Conservation (phyloP, 2,113 vertebrate species). For the Lamprotornis superbus region DNA sequence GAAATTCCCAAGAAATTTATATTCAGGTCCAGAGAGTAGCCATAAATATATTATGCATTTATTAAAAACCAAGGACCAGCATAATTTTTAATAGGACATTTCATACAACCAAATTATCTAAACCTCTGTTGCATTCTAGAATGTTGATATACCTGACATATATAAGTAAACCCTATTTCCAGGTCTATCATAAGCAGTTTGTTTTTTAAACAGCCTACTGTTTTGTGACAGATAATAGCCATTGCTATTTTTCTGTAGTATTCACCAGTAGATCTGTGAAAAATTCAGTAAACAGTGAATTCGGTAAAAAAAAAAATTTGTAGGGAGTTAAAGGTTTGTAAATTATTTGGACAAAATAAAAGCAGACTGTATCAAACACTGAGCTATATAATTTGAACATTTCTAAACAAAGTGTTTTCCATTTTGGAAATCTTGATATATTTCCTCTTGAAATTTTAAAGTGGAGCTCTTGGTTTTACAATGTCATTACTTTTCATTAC, state of each 20-base stretch:
- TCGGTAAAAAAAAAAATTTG: not conserved
- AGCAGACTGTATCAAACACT: rapidly evolving
- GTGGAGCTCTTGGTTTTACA: not conserved
- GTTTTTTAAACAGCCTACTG: not conserved
- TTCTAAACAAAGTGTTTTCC: not conserved
- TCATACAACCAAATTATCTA: not conserved
- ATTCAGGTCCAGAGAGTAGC: not conserved
- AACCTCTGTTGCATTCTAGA: not conserved
- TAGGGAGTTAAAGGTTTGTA: not conserved
- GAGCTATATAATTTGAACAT: not conserved
- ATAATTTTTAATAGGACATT: not conserved
- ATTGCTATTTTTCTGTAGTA: not conserved
- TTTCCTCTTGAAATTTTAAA: not conserved
- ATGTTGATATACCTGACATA: not conserved
- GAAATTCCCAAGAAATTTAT: not conserved
- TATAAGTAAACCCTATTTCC: not conserved
- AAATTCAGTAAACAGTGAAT: not conserved
- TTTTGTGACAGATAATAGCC: not conserved
- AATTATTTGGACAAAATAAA: not conserved
- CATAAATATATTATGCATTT: too few species aligned
- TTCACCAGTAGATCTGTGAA: not conserved
- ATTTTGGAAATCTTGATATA: not conserved
- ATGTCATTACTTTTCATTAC: not conserved
- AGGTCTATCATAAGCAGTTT: not conserved
- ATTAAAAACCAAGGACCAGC: not conserved